A percentile compares a stretch with the other conserved stretches of the same genome.
phyloP scores from a whole-genome alignment of 2,888 invertebrate genomes.

The Epinotia bilunana region DNA sequence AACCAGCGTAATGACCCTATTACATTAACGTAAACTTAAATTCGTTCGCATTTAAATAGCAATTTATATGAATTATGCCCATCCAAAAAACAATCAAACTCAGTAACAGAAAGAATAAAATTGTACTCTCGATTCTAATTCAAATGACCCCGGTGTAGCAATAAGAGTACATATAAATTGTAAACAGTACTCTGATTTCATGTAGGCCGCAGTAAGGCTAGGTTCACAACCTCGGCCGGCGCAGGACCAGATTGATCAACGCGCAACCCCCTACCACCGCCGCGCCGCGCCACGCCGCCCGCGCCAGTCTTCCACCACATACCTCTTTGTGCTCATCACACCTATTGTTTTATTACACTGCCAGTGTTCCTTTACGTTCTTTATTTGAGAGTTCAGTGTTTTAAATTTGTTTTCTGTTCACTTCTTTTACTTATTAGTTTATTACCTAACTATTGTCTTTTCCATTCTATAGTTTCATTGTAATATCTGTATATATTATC shows the following conservation, averaged over 20 bases:
- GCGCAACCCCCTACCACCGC: constrained; percentile 57
- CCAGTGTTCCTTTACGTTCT: constrained; percentile 31
- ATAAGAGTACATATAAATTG: neutral
- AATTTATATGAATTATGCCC: neutral
- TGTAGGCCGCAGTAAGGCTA: constrained; percentile 29
- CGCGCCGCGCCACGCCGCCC: constrained; percentile 52
- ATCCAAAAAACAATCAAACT: too few species aligned
- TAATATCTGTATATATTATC: constrained; percentile 42
- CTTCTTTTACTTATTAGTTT: constrained; percentile 25
- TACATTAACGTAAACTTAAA: neutral
- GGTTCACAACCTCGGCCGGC: constrained; percentile 48
- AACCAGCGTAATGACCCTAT: too few species aligned
- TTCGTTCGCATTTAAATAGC: neutral
- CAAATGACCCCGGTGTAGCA: neutral
- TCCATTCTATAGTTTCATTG: constrained; percentile 40
- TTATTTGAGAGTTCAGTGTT: constrained; percentile 60
- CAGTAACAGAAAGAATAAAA: too few species aligned
- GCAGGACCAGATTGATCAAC: constrained; percentile 59
- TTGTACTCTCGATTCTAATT: too few species aligned
- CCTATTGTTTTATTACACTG: constrained; percentile 55
- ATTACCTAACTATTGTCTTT: constrained; percentile 22
- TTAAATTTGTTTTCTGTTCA: constrained; percentile 37
- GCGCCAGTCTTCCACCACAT: constrained; percentile 54
- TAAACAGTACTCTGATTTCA: neutral
- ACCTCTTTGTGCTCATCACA: constrained; percentile 60